A percentile compares a stretch with the other conserved stretches of the same genome.
These are phyloP conservation scores for Coregonus clupeaformis DNA, from an alignment of 2,113 vertebrate species.

Conservation along the genomic window DNA sequence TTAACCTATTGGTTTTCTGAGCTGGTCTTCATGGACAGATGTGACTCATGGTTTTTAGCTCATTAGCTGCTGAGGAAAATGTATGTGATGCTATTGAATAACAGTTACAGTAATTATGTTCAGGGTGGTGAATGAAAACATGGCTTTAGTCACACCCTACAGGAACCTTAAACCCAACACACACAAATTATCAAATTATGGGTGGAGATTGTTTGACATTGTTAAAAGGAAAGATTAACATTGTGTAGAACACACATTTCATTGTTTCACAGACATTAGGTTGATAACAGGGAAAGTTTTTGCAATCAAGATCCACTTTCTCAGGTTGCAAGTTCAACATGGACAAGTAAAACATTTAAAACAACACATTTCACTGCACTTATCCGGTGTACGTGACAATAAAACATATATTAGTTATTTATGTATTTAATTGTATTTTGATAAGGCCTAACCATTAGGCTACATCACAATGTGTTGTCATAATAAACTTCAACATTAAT, in stretches of 20 bases:
- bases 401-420: too few species aligned
- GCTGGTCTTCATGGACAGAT: background rate
- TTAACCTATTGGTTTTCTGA: too few species aligned
- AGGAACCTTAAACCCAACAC: background rate
- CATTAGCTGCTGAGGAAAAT: background rate
- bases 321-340: background rate
- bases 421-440: too few species aligned
- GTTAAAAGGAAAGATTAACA: background rate
- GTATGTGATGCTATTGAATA: constrained; percentile 15
- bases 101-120: background rate
- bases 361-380: too few species aligned
- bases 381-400: too few species aligned
- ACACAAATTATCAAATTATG: background rate
- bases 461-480: too few species aligned
- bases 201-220: background rate
- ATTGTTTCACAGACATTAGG: background rate
- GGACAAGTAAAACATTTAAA: too few species aligned
- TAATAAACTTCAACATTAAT: too few species aligned
- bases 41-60: background rate
- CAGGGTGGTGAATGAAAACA: background rate
- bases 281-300: background rate
- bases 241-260: background rate
- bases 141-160: constrained; percentile 4
- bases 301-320: background rate
- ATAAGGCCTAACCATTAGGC: too few species aligned